Conservation (phyloP, 2,888 invertebrate species). For the Oscheius sp. region DNA sequence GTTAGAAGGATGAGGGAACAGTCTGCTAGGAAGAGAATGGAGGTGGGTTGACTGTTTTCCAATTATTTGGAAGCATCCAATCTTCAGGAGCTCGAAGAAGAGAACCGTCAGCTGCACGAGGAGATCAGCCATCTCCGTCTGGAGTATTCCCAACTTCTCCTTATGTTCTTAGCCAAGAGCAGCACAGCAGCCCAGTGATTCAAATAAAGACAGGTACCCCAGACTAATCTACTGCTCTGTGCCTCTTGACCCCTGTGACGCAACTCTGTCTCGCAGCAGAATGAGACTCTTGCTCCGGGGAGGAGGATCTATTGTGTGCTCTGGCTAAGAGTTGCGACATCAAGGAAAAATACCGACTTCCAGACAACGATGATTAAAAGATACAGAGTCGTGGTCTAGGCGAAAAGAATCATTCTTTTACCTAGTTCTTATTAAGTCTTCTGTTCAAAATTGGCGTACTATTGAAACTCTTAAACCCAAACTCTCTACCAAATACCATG, state of each 20-base stretch:
- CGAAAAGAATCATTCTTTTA: too few relatives aligned
- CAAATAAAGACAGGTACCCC: slow-evolving; percentile 13
- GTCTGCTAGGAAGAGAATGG: slow-evolving; percentile 26
- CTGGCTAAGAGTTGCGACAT: too few relatives aligned
- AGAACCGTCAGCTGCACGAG: slow-evolving; percentile 24
- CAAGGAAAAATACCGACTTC: too few relatives aligned
- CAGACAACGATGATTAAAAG: too few relatives aligned
- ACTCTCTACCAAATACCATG: too few relatives aligned
- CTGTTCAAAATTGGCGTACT: too few relatives aligned
- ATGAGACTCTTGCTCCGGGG: slow-evolving; percentile 1
- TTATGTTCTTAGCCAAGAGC: slow-evolving; percentile 26
- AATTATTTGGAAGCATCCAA: neutral
- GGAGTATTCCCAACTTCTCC: slow-evolving; percentile 33
- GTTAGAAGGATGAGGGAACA: slow-evolving; percentile 27
- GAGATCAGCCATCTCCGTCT: slow-evolving; percentile 18
- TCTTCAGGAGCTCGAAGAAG: slow-evolving; percentile 34
- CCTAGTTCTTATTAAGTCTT: too few relatives aligned
- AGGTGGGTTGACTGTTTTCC: slow-evolving; percentile 13
- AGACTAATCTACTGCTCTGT: neutral
- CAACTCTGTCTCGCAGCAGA: neutral
- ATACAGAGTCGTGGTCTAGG: too few relatives aligned
- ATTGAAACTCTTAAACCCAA: too few relatives aligned
- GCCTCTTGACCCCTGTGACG: slow-evolving; percentile 21
- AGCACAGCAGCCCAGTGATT: slow-evolving; percentile 19
- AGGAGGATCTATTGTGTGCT: too few relatives aligned